phyloP scores from a whole-genome alignment of 2,797 vertebrate genomes.

The Silurus aristotelis region DNA sequence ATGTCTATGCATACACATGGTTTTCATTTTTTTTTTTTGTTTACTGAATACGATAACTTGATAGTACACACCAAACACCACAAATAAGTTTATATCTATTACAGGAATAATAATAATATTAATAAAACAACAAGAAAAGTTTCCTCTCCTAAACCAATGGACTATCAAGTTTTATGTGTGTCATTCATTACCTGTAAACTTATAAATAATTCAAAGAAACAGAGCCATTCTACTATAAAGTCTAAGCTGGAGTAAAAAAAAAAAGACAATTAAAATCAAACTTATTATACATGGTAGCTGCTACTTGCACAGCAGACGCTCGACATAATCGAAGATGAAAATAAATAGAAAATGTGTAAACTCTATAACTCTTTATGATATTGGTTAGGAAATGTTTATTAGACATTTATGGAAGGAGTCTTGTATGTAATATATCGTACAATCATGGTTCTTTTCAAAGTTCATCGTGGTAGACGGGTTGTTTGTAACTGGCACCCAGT shows the following conservation, averaged over 20 bases:
- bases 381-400: neutral
- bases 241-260: slow-evolving; percentile 79
- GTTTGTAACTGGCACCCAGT: neutral
- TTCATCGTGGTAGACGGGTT: no score
- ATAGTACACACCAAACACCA: slow-evolving; percentile 76
- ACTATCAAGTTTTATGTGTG: slow-evolving; percentile 82
- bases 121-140: neutral
- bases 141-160: slow-evolving; percentile 73
- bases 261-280: neutral
- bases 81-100: slow-evolving; percentile 80
- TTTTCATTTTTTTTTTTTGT: slow-evolving; percentile 60
- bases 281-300: no score
- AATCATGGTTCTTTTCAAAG: neutral
- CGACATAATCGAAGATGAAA: neutral
- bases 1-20: neutral
- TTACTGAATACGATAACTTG: slow-evolving; percentile 60
- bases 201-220: slow-evolving; percentile 73
- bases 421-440: neutral
- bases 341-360: neutral
- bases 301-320: neutral
- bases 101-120: neutral
- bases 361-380: neutral
- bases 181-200: slow-evolving; percentile 83
- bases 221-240: slow-evolving; percentile 93
- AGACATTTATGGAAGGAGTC: neutral